These are phyloP conservation scores for Tinea semifulvella DNA, from an alignment of 2,888 invertebrate species.

Conservation along the genomic window DNA sequence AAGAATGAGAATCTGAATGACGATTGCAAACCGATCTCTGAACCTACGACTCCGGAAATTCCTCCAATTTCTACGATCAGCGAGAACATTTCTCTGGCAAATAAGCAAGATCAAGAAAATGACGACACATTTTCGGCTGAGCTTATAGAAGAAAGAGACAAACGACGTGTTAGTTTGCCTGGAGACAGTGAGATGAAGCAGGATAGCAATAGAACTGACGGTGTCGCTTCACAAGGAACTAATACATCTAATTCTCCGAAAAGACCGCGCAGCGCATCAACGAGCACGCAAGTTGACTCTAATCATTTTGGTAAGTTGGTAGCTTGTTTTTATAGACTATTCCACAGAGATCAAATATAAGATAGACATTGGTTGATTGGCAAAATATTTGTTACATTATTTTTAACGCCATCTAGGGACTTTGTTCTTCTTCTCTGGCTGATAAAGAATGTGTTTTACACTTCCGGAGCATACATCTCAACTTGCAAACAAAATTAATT, in stretches of 20 bases:
- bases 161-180: conserved; percentile 71
- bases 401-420: neutral
- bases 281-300: conserved; percentile 85
- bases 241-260: conserved; percentile 68
- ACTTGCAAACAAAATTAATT: no score
- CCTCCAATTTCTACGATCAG: conserved; percentile 78
- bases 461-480: no score
- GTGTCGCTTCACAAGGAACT: conserved; percentile 45
- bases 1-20: conserved; percentile 46
- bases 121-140: conserved; percentile 31
- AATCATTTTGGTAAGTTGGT: conserved; percentile 79
- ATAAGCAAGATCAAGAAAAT: conserved; percentile 39
- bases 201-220: conserved; percentile 44
- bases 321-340: neutral
- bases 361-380: no score
- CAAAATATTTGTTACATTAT: no score
- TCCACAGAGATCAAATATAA: no score
- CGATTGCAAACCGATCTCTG: conserved; percentile 34
- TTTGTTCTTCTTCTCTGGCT: no score
- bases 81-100: conserved; percentile 70
- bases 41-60: conserved; percentile 62
- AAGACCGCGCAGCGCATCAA: conserved; percentile 80
- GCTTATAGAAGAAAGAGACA: conserved; percentile 53
- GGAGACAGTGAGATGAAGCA: conserved; percentile 58
- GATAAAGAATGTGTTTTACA: no score